phyloP scores from a whole-genome alignment of 2,797 vertebrate species.

The Paratrypauchen microcephalus region DNA sequence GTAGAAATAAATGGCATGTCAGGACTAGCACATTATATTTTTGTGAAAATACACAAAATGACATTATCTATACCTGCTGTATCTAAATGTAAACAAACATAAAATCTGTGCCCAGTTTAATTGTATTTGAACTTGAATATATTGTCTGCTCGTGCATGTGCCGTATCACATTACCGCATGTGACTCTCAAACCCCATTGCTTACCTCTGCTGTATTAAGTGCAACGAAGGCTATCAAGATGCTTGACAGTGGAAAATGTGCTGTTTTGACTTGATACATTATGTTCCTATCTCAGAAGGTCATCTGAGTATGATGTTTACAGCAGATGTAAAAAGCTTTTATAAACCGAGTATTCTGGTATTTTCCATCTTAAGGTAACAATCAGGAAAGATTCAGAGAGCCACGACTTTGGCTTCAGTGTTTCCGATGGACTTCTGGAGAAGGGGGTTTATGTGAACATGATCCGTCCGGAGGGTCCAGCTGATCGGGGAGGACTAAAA shows the following conservation, averaged over 20 bases:
- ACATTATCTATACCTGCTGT: no score
- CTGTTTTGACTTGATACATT: constrained; percentile 50
- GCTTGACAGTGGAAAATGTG: constrained; percentile 23
- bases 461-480: constrained; percentile 91
- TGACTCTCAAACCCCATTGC: neutral
- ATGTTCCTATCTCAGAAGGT: constrained; percentile 33
- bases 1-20: constrained; percentile 31
- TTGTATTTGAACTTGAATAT: neutral
- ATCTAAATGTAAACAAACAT: neutral
- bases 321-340: neutral
- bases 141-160: neutral
- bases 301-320: neutral
- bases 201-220: neutral
- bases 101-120: neutral
- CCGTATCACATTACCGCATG: neutral
- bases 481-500: constrained; percentile 87
- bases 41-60: no score
- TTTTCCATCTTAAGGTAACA: constrained; percentile 77
- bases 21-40: neutral
- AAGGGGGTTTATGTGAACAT: constrained; percentile 96
- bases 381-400: constrained; percentile 83
- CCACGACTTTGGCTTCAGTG: constrained; percentile 93
- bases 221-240: neutral
- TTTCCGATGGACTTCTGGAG: constrained; percentile 92
- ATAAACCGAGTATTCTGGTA: no score